Conservation (phyloP, 1,140 invertebrate species). For the Archegozetes longisetosus region DNA sequence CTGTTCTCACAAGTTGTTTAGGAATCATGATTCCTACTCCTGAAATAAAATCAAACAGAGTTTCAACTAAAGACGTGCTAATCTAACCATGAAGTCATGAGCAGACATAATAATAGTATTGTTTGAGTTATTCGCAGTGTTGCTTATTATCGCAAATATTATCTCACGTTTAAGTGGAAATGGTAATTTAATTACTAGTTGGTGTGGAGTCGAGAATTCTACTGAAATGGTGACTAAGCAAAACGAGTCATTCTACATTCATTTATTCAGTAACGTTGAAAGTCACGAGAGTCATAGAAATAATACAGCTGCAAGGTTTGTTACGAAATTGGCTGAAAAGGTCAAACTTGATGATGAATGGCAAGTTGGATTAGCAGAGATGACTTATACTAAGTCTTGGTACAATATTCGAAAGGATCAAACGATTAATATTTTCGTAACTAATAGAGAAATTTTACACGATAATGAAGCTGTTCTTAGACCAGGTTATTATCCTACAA, state of each 20-base stretch:
- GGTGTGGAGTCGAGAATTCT: too few relatives aligned
- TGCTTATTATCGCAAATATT: too few relatives aligned
- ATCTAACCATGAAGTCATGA: too few relatives aligned
- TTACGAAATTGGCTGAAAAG: neutral
- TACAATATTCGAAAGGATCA: neutral
- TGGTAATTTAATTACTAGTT: too few relatives aligned
- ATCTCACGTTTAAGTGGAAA: too few relatives aligned
- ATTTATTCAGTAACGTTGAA: slow-evolving; percentile 2
- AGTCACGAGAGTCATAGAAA: neutral
- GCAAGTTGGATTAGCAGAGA: neutral
- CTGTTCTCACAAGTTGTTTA: too few relatives aligned
- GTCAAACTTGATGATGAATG: neutral
- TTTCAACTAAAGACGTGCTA: too few relatives aligned
- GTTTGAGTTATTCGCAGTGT: too few relatives aligned
- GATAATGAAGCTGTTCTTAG: neutral
- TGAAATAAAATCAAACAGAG: too few relatives aligned
- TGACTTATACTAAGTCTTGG: slow-evolving; percentile 10
- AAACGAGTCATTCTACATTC: slow-evolving; percentile 2
- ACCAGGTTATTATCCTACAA: neutral
- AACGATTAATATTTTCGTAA: neutral
- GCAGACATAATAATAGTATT: too few relatives aligned
- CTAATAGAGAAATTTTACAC: neutral
- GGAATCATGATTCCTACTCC: too few relatives aligned
- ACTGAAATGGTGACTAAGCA: neutral
- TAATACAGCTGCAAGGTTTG: slow-evolving; percentile 3